Evolutionary conservation across 2,888 invertebrate genomes (phyloP).

Genomic region (Parnassius mnemosyne): DNA sequence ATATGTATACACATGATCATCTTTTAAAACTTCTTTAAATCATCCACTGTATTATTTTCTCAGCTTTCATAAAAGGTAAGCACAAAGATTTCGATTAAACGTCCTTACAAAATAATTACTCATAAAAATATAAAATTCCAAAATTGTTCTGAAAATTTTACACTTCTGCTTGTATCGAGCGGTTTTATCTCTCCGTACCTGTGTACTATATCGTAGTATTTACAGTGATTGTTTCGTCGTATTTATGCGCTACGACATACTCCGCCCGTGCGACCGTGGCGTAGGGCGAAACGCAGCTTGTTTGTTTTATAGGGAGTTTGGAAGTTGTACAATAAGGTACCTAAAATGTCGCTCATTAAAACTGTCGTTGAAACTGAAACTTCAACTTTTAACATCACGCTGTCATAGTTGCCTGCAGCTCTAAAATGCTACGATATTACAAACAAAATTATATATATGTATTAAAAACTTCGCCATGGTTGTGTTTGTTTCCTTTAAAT

Average conservation of each 20-base stretch:
- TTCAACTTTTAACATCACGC: conserved; percentile 18
- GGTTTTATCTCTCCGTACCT: conserved; percentile 50
- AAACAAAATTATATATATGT: not conserved
- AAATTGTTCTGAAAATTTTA: conserved; percentile 39
- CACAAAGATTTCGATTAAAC: no score
- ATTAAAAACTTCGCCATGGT: conserved; percentile 1
- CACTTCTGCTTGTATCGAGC: conserved; percentile 39
- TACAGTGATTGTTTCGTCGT: conserved; percentile 60
- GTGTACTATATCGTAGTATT: conserved; percentile 47
- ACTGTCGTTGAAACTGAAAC: conserved; percentile 26
- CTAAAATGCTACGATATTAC: not conserved
- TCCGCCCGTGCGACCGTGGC: conserved; percentile 42
- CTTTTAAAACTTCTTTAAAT: no score
- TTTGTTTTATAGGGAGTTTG: conserved; percentile 41
- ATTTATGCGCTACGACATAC: conserved; percentile 54
- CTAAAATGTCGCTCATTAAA: conserved; percentile 30
- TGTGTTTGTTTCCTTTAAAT: conserved; percentile 1
- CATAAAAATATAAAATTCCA: not conserved
- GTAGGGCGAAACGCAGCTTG: conserved; percentile 42
- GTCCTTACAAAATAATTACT: no score
- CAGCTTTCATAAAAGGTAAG: no score
- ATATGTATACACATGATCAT: no score
- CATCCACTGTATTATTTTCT: no score
- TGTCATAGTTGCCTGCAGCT: conserved; percentile 23
- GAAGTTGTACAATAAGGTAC: conserved; percentile 27